These are phyloP conservation scores for Muricea muricata DNA, from an alignment of 92 coral and sea anemone genomes.

Conservation along the genomic window DNA sequence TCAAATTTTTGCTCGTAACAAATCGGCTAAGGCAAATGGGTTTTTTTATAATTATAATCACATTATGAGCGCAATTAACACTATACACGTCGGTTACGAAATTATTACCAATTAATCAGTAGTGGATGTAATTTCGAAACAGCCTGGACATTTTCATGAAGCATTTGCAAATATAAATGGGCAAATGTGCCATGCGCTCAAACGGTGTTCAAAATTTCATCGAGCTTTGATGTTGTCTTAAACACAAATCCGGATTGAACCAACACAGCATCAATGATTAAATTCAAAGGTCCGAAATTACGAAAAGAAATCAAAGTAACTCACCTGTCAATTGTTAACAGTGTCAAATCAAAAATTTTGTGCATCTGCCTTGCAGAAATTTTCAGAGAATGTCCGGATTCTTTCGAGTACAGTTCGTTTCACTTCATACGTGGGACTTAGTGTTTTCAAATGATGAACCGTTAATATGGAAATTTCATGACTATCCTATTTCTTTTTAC, in stretches of 20 bases:
- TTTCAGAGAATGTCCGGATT: neutral
- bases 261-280: neutral
- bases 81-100: no score
- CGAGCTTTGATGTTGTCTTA: neutral
- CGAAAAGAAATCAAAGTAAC: neutral
- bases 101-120: no score
- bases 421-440: neutral
- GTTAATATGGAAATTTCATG: conserved; percentile 1
- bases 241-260: neutral
- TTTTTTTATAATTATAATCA: no score
- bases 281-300: neutral
- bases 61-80: no score
- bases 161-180: no score
- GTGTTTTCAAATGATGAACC: neutral
- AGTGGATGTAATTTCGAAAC: no score
- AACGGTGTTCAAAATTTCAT: neutral
- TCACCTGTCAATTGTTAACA: neutral
- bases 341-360: neutral
- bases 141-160: no score
- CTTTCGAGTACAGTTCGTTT: neutral
- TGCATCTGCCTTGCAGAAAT: neutral
- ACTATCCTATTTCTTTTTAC: neutral
- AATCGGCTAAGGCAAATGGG: no score
- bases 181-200: no score
- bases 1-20: no score